These are phyloP conservation scores for Trissolcus japonicus DNA, from an alignment of 2,888 invertebrate genomes.

Conservation along the genomic window DNA sequence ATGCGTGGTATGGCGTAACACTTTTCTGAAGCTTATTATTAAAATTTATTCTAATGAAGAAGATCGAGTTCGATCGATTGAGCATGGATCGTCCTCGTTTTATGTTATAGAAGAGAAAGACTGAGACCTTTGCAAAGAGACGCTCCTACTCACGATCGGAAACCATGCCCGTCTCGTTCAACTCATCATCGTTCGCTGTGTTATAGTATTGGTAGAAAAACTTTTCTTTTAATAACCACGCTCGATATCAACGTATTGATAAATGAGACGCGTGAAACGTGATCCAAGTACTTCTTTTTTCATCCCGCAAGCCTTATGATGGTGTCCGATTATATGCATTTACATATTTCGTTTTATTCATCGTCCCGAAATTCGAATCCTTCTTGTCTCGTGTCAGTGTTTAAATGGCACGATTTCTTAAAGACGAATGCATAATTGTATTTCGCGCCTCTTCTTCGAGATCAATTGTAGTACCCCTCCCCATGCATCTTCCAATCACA, in stretches of 20 bases:
- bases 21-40: background rate
- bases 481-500: too few relatives aligned
- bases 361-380: too few relatives aligned
- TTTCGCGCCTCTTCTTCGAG: too few relatives aligned
- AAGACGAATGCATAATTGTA: too few relatives aligned
- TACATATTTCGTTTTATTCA: slow-evolving; percentile 31
- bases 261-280: slow-evolving; percentile 48
- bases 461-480: too few relatives aligned
- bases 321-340: slow-evolving; percentile 44
- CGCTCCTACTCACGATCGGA: slow-evolving; percentile 59
- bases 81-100: slow-evolving; percentile 52
- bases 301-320: slow-evolving; percentile 19
- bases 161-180: slow-evolving; percentile 50
- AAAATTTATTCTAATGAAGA: slow-evolving; percentile 8
- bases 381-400: too few relatives aligned
- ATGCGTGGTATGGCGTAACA: too few relatives aligned
- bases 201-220: slow-evolving; percentile 9
- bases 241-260: slow-evolving; percentile 53
- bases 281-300: slow-evolving; percentile 39
- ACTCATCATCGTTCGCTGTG: slow-evolving; percentile 37
- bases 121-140: slow-evolving; percentile 54
- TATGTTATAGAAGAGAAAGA: slow-evolving; percentile 48
- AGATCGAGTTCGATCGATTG: slow-evolving; percentile 45
- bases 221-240: slow-evolving; percentile 51
- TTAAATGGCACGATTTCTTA: too few relatives aligned